Base-by-base conservation (phyloP, 1,140 invertebrate species). In the Antheraea pernyi region DNA sequence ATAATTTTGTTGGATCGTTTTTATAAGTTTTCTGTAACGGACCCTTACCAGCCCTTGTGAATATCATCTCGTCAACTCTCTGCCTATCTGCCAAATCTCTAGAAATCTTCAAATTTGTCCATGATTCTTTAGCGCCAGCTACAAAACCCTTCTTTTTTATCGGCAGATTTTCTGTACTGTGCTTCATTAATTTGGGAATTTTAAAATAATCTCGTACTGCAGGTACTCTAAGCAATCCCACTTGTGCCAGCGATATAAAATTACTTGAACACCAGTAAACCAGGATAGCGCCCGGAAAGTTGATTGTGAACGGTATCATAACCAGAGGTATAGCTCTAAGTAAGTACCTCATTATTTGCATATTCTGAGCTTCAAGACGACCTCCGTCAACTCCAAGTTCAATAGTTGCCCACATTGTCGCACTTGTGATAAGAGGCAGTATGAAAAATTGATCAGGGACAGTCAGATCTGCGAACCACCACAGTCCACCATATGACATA, bases 391-490 rank as follows among this genome's bases (percentile, higher is more conserved):
- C 94, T 68, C 98, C 97, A n/a, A 97, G 67, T 94, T 98, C 96
- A 61, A 99, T 95, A 10, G 97, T 98, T 5, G 95, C 76, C 76
- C 93, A 95, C 70, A 99, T 86, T 6, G 98, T 98, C 0, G 93
- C 79, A 88, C 95, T 95, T 3, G 98, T 99, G 59, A 98, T 91
- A 0, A 98, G 1, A 4, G 99, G 99, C 68, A 99, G 90, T 19
- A 97, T 71, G 82, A 96, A 0, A 88, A 94, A 98, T 13, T 98
- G 98, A 94, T 99, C 99, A 37, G 96, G 91, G 9, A 97, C 76
- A 7, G 98, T 98, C 16, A 99, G 94, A 94, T 99, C 98, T 0
- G 94, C 93, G 85, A 99, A 98, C 99, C 99, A 99, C 65, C 93
- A 95, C 0, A 98, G 70, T 5, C 99, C 99, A n/a, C 98, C 99